Evolutionary conservation across 2,888 invertebrate genomes (phyloP).

Genomic region (Alloscopus bannaensis): DNA sequence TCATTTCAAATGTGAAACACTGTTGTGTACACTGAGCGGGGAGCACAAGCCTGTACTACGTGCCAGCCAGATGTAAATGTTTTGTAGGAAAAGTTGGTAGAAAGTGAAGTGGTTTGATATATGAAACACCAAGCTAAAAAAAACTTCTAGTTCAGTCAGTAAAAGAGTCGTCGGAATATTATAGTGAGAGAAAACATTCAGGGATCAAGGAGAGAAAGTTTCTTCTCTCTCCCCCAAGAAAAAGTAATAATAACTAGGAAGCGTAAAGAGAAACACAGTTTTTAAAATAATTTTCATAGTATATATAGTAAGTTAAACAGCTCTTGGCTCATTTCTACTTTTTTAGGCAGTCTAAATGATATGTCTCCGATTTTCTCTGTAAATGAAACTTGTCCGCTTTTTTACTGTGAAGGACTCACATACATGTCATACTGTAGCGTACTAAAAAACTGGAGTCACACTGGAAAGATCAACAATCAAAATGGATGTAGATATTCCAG

Average conservation of each 20-base stretch:
- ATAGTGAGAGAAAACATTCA: constrained; percentile 21
- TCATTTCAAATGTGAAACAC: no score
- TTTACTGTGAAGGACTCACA: no score
- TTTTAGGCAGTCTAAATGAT: constrained; percentile 6
- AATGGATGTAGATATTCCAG: background rate
- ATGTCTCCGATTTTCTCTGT: no score
- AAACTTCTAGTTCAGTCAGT: background rate
- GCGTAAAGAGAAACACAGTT: constrained; percentile 17
- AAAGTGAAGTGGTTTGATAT: constrained; percentile 14
- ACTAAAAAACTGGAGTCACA: background rate
- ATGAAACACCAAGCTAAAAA: constrained; percentile 15
- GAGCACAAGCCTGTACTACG: no score
- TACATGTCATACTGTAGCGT: background rate
- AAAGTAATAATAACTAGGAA: constrained; percentile 16
- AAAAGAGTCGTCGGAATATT: background rate
- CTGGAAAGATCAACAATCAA: constrained; percentile 13
- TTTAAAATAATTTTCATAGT: constrained; percentile 16
- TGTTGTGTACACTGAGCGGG: no score
- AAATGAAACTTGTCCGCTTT: no score
- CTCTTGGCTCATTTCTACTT: constrained; percentile 16
- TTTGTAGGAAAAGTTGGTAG: no score
- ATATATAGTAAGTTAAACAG: constrained; percentile 10
- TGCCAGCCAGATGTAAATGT: constrained; percentile 20
- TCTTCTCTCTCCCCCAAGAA: constrained; percentile 5
- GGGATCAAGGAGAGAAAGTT: constrained; percentile 11